Percentiles rank a stretch among this genome's conserved stretches.
Evolutionary conservation across 2,888 invertebrate genomes (phyloP).

Genomic region (Hirtodrosophila confusa): DNA sequence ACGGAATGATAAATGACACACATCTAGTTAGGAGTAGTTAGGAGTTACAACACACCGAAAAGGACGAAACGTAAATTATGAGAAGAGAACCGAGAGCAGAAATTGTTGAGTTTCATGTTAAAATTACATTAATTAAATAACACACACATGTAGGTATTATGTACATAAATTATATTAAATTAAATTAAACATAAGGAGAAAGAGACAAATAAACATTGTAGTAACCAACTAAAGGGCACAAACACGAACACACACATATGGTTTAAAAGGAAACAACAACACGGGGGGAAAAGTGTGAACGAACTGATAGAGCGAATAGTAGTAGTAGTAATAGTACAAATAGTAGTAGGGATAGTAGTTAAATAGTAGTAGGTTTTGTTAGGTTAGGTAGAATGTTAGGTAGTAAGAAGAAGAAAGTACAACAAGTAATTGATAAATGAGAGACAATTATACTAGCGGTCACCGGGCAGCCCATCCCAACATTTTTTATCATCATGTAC

Average conservation of each 20-base stretch:
- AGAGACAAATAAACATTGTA: constrained; percentile 26
- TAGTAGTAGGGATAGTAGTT: constrained; percentile 54
- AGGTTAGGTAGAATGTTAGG: constrained; percentile 68
- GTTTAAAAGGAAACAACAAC: constrained; percentile 61
- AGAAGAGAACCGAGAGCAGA: constrained; percentile 70
- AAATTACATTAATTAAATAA: constrained; percentile 77
- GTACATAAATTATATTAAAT: constrained; percentile 17
- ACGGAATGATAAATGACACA: constrained; percentile 61
- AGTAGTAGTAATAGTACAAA: constrained; percentile 62
- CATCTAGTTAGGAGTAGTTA: constrained; percentile 45
- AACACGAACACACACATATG: constrained; percentile 68
- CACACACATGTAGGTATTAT: constrained; percentile 54
- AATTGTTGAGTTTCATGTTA: constrained; percentile 81
- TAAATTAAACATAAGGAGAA: constrained; percentile 16
- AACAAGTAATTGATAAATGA: constrained; percentile 81
- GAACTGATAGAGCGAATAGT: constrained; percentile 72
- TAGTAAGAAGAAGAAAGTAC: constrained; percentile 73
- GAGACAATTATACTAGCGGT: constrained; percentile 84
- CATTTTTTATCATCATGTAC: constrained; percentile 82
- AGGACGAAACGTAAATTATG: constrained; percentile 54
- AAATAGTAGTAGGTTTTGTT: constrained; percentile 53
- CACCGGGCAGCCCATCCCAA: constrained; percentile 85
- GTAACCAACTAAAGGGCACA: constrained; percentile 51
- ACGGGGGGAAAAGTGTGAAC: constrained; percentile 50
- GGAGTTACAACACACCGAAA: constrained; percentile 45